Evolutionary conservation across 1,140 invertebrate genomes (phyloP).

Genomic region (Cydia splendana): DNA sequence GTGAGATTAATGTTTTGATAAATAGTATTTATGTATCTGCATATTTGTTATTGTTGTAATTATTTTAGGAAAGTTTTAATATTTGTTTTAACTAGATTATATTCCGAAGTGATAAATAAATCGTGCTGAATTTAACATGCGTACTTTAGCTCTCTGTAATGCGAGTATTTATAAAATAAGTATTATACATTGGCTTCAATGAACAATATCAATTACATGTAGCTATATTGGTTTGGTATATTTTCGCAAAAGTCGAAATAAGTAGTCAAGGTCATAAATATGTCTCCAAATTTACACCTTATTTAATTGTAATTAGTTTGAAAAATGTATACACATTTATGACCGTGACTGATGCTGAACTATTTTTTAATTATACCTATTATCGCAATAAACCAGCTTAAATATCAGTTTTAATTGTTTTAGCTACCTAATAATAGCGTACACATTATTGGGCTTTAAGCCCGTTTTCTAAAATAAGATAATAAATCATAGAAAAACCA

Average conservation of each 20-base stretch:
- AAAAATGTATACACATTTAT: neutral
- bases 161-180: conserved; percentile 38
- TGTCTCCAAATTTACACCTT: neutral
- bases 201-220: conserved; percentile 43
- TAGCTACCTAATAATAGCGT: neutral
- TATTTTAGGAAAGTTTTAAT: conserved; percentile 77
- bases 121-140: conserved; percentile 60
- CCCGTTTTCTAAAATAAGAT: conserved; percentile 50
- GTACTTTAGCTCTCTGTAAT: conserved; percentile 62
- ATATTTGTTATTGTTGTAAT: conserved; percentile 78
- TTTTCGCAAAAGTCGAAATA: conserved; percentile 10
- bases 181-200: conserved; percentile 60
- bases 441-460: conserved; percentile 37
- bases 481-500: conserved; percentile 66
- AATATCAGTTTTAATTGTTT: neutral
- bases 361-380: no score
- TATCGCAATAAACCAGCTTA: no score
- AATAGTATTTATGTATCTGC: conserved; percentile 57
- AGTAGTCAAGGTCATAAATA: neutral
- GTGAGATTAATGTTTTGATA: conserved; percentile 77
- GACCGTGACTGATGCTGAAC: no score
- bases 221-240: conserved; percentile 46
- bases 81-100: conserved; percentile 69
- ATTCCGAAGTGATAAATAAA: conserved; percentile 64
- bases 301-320: neutral